phyloP scores from a whole-genome alignment of 2,113 vertebrate genomes.

The Ptilorrhoa leucosticta region DNA sequence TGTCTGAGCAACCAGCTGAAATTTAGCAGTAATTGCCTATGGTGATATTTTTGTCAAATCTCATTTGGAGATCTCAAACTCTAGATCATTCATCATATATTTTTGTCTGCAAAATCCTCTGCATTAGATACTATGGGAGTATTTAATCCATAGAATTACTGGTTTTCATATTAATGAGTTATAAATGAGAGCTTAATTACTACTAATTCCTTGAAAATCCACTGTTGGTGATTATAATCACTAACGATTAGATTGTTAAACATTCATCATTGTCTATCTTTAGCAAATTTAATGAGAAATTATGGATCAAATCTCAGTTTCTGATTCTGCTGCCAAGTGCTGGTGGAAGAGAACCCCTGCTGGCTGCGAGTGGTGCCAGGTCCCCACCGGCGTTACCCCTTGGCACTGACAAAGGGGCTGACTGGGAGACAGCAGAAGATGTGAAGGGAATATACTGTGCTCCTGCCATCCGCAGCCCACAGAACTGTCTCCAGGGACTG shows the following conservation, averaged over 20 bases:
- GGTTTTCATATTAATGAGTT: constrained; percentile 52
- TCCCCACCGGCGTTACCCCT: rapidly evolving
- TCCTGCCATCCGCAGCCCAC: not conserved
- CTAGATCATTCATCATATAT: not conserved
- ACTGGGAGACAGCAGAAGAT: not conserved
- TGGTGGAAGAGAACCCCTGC: not conserved
- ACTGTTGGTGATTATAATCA: constrained; percentile 43
- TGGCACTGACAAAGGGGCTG: not conserved
- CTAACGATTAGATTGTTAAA: constrained; percentile 28
- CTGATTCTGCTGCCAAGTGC: not conserved
- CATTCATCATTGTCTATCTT: constrained; percentile 28
- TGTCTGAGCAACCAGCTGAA: not conserved
- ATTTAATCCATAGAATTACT: constrained; percentile 29
- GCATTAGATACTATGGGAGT: not conserved
- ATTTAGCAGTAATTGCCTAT: not conserved
- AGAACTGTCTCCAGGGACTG: not conserved
- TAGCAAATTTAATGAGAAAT: constrained; percentile 41
- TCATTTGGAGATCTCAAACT: not conserved
- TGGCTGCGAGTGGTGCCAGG: not conserved
- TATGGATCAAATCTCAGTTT: not conserved
- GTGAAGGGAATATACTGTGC: not conserved
- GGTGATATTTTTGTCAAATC: not conserved
- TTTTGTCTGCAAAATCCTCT: constrained; percentile 12
- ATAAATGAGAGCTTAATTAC: constrained; percentile 56
- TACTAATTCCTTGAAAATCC: constrained; percentile 56